These are phyloP conservation scores for Orthosia incerta DNA, from an alignment of 2,888 invertebrate species.

Conservation along the genomic window DNA sequence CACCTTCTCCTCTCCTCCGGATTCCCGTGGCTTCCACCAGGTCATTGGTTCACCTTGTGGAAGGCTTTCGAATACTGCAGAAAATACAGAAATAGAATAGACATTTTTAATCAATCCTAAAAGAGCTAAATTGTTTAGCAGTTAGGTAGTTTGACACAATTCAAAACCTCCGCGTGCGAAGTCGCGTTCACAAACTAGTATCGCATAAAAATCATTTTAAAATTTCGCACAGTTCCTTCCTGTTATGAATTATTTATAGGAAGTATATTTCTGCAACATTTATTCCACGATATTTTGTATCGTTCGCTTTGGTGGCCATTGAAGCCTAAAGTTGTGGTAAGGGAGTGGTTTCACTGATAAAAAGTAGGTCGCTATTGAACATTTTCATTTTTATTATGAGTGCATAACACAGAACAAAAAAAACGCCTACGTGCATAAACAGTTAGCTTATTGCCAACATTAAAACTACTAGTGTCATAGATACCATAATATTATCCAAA, in stretches of 20 bases:
- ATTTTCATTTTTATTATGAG: neutral
- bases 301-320: conserved; percentile 44
- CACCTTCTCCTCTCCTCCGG: too few relatives aligned
- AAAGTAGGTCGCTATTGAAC: conserved; percentile 2
- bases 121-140: neutral
- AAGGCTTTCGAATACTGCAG: too few relatives aligned
- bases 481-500: too few relatives aligned
- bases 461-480: too few relatives aligned
- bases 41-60: too few relatives aligned
- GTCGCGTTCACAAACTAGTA: conserved; percentile 7
- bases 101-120: too few relatives aligned
- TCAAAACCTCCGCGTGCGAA: neutral
- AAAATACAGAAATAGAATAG: too few relatives aligned
- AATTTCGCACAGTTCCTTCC: conserved; percentile 38
- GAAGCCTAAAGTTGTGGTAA: conserved; percentile 25
- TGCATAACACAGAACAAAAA: too few relatives aligned
- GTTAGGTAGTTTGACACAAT: neutral
- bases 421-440: too few relatives aligned
- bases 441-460: too few relatives aligned
- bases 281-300: conserved; percentile 39
- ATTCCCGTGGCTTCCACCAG: too few relatives aligned
- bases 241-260: conserved; percentile 59
- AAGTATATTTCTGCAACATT: conserved; percentile 56
- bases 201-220: conserved; percentile 35
- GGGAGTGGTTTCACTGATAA: conserved; percentile 4